phyloP scores from a whole-genome alignment of 1,140 invertebrate genomes.

The Augochlora pura region DNA sequence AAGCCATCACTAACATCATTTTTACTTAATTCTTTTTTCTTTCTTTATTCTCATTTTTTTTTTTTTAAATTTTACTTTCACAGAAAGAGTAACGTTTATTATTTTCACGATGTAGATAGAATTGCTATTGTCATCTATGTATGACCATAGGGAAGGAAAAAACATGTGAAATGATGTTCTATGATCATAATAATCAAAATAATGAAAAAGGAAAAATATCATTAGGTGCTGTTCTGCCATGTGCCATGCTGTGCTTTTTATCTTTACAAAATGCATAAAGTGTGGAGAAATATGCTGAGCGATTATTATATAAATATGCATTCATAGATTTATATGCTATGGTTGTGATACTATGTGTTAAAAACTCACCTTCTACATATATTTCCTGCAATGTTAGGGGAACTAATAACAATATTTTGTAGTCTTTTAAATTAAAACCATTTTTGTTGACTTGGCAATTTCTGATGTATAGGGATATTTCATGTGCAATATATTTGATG shows the following conservation, averaged over 20 bases:
- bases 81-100: slow-evolving; percentile 46
- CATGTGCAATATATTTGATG: not conserved
- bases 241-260: slow-evolving; percentile 46
- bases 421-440: not conserved
- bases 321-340: slow-evolving; percentile 4
- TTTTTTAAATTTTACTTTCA: slow-evolving; percentile 45
- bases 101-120: slow-evolving; percentile 47
- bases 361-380: not conserved
- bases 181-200: not conserved
- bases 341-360: not conserved
- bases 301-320: not conserved
- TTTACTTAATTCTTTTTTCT: slow-evolving; percentile 61
- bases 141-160: slow-evolving; percentile 22
- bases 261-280: not conserved
- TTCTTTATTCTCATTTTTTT: slow-evolving; percentile 42
- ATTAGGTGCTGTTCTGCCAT: slow-evolving; percentile 53
- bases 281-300: not conserved
- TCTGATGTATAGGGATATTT: slow-evolving; percentile 24
- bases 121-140: slow-evolving; percentile 34
- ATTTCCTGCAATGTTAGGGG: slow-evolving; percentile 9
- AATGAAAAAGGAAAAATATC: not conserved
- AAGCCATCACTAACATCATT: slow-evolving; percentile 78
- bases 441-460: slow-evolving; percentile 9
- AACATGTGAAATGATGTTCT: not conserved
- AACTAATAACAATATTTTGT: not conserved